Evolutionary conservation across 2,113 vertebrate species (phyloP).

Genomic region (Apaloderma vittatum): DNA sequence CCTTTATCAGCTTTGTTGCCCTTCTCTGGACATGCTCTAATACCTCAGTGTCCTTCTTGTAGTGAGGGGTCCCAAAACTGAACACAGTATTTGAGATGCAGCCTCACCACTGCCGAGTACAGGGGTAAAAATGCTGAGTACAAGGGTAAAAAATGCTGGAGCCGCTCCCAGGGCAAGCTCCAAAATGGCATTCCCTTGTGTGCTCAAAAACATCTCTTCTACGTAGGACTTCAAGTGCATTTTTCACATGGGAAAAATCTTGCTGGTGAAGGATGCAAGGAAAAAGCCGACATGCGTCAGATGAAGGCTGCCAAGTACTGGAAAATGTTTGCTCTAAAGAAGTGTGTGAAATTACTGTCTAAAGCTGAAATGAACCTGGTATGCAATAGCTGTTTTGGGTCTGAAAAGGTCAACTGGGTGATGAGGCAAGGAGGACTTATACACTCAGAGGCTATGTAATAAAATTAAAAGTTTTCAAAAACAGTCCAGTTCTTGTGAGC

Average conservation of each 20-base stretch:
- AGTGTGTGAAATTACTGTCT: neutral
- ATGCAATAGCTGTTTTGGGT: neutral
- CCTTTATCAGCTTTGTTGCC: no score
- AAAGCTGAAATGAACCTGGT: neutral
- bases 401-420: neutral
- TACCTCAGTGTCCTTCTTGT: no score
- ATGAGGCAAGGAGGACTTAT: neutral
- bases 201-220: neutral
- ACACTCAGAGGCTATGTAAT: neutral
- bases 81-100: no score
- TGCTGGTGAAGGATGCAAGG: neutral
- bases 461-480: neutral
- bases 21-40: no score
- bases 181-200: fast-evolving
- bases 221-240: neutral
- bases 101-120: no score
- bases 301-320: neutral
- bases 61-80: no score
- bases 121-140: no score
- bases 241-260: conserved; percentile 45
- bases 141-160: no score
- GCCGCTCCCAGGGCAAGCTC: neutral
- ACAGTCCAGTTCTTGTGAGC: neutral
- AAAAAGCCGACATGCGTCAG: neutral
- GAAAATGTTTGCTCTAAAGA: neutral